phyloP scores from a whole-genome alignment of 2,888 invertebrate genomes.

The Orthosia incerta region DNA sequence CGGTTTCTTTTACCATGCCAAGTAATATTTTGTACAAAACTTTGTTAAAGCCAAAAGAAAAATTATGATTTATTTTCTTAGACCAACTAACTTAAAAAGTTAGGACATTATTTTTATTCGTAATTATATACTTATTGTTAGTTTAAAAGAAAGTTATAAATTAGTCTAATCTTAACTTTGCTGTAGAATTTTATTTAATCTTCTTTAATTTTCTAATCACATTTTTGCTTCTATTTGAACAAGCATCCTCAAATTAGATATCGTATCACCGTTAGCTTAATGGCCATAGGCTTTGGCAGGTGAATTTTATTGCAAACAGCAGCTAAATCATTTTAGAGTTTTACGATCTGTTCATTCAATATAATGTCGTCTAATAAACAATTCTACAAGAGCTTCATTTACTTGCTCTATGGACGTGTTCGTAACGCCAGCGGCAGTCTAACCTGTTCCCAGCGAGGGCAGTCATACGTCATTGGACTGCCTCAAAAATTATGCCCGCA shows the following conservation, averaged over 20 bases:
- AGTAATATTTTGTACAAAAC: constrained; percentile 11
- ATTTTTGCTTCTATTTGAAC: background rate
- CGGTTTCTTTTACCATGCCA: background rate
- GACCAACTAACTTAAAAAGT: constrained; percentile 29
- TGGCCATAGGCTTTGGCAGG: background rate
- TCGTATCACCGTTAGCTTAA: background rate
- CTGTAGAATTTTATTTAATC: background rate
- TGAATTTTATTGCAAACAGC: background rate
- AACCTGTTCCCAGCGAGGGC: constrained; percentile 85
- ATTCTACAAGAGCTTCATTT: constrained; percentile 5
- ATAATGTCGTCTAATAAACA: background rate
- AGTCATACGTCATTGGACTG: constrained; percentile 88
- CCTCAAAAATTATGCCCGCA: constrained; percentile 88
- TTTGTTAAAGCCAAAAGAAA: constrained; percentile 24
- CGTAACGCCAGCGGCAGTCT: constrained; percentile 86
- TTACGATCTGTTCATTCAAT: background rate
- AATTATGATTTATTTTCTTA: constrained; percentile 14
- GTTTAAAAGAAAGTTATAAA: background rate
- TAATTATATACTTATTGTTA: background rate
- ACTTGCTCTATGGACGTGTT: constrained; percentile 59
- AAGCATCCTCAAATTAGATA: background rate
- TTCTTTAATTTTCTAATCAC: background rate
- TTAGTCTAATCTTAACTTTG: background rate
- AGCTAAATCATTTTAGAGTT: background rate
- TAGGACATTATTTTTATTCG: background rate